These are phyloP conservation scores for Scrobipalpa atriplicella DNA, from an alignment of 2,888 invertebrate genomes.

Conservation along the genomic window DNA sequence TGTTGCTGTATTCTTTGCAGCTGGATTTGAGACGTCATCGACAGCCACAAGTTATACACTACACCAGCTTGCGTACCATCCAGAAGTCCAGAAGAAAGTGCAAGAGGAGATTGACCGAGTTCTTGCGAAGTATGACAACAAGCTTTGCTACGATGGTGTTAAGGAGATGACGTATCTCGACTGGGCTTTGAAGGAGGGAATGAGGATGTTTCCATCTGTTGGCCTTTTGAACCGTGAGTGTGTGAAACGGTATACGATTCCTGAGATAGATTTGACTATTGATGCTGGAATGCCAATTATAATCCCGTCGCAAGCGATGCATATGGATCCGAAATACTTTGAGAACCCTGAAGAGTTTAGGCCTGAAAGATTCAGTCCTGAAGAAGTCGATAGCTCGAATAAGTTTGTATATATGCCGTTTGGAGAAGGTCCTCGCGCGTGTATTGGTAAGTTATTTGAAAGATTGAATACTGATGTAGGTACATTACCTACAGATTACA, in stretches of 20 bases:
- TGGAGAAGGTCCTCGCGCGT: slow-evolving; percentile 63
- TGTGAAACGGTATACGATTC: slow-evolving; percentile 37
- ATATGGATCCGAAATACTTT: slow-evolving; percentile 60
- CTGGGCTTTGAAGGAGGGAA: slow-evolving; percentile 38
- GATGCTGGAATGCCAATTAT: slow-evolving; percentile 44
- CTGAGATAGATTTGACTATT: slow-evolving; percentile 42
- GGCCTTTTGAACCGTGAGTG: slow-evolving; percentile 38
- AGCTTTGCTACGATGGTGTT: slow-evolving; percentile 41
- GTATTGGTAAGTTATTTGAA: slow-evolving; percentile 54
- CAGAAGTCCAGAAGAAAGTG: slow-evolving; percentile 37
- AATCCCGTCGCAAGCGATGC: slow-evolving; percentile 57
- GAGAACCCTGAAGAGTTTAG: slow-evolving; percentile 56
- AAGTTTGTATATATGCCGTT: slow-evolving; percentile 64
- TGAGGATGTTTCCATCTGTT: slow-evolving; percentile 40
- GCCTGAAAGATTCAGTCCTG: slow-evolving; percentile 58
- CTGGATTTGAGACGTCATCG: slow-evolving; percentile 44
- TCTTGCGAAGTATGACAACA: slow-evolving; percentile 38
- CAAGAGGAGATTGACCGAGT: slow-evolving; percentile 42
- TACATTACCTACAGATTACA: background rate
- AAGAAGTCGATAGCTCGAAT: slow-evolving; percentile 41
- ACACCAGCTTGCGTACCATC: slow-evolving; percentile 40
- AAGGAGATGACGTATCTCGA: slow-evolving; percentile 43
- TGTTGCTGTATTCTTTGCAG: slow-evolving; percentile 41
- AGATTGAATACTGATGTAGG: background rate
- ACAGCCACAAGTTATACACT: slow-evolving; percentile 40